A percentile compares a stretch with the other conserved stretches of the same genome.
These are phyloP conservation scores for Haemorhous mexicanus DNA, from an alignment of 2,113 vertebrate genomes.

Conservation along the genomic window DNA sequence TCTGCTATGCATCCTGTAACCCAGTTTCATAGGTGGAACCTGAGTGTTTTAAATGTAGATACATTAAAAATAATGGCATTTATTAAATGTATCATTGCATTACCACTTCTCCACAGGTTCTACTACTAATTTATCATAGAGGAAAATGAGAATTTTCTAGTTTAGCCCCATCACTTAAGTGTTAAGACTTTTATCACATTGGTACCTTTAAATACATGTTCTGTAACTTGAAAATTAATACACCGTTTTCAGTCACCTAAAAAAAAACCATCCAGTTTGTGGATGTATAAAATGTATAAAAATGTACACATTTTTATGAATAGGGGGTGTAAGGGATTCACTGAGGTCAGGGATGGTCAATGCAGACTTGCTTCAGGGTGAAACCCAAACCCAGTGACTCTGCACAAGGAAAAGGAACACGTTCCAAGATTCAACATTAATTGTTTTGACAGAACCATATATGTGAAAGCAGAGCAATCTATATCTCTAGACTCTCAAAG, in stretches of 20 bases:
- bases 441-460: constrained; percentile 5
- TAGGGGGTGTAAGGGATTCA: background rate
- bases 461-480: constrained; percentile 30
- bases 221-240: background rate
- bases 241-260: background rate
- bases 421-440: background rate
- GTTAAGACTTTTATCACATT: background rate
- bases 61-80: constrained; percentile 43
- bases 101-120: background rate
- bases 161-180: background rate
- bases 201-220: background rate
- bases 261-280: background rate
- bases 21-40: constrained; percentile 46
- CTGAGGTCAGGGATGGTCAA: background rate
- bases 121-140: background rate
- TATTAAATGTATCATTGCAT: background rate
- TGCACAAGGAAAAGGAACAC: background rate
- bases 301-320: background rate
- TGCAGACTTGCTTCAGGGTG: background rate
- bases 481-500: constrained; percentile 48
- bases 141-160: background rate
- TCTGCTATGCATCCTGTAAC: constrained; percentile 62
- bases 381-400: background rate
- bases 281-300: background rate
- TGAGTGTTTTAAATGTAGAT: background rate